A percentile compares a stretch with the other conserved stretches of the same genome.
phyloP scores from a whole-genome alignment of 2,888 invertebrate genomes.

The Cheilosia vulpina region DNA sequence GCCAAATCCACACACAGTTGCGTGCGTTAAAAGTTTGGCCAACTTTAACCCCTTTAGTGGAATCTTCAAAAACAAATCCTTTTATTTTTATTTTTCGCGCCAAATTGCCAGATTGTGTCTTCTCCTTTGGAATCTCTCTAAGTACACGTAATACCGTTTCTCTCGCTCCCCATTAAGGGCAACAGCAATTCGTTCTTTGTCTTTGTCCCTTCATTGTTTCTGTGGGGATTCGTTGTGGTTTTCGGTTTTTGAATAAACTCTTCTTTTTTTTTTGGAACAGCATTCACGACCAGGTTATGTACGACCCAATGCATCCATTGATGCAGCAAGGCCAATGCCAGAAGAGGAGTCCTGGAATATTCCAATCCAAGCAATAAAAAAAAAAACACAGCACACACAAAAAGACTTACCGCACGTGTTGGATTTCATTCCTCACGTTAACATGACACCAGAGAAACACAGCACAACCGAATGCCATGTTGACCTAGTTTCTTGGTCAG shows the following conservation, averaged over 20 bases:
- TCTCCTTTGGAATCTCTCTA: slow-evolving; percentile 18
- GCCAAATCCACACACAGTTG: neutral
- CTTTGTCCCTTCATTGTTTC: slow-evolving; percentile 30
- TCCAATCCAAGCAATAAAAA: neutral
- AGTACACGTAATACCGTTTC: slow-evolving; percentile 19
- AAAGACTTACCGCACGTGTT: slow-evolving; percentile 53
- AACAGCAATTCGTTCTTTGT: slow-evolving; percentile 12
- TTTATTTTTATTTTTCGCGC: slow-evolving; percentile 21
- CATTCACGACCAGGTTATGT: neutral
- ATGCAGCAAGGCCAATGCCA: slow-evolving; percentile 66
- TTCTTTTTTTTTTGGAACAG: slow-evolving; percentile 21
- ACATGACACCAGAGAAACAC: slow-evolving; percentile 65
- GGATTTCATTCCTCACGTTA: slow-evolving; percentile 74
- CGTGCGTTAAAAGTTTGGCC: slow-evolving; percentile 22
- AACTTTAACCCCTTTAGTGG: slow-evolving; percentile 25
- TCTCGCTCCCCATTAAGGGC: slow-evolving; percentile 33
- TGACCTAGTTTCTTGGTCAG: slow-evolving; percentile 63
- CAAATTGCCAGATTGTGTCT: slow-evolving; percentile 8
- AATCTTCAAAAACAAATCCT: slow-evolving; percentile 9
- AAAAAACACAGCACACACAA: neutral
- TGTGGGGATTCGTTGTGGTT: slow-evolving; percentile 43
- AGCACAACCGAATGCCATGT: slow-evolving; percentile 63
- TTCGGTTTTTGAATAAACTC: slow-evolving; percentile 44
- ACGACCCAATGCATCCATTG: slow-evolving; percentile 11
- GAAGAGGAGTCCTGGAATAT: slow-evolving; percentile 50